Evolutionary conservation across 2,113 vertebrate species (phyloP).

Genomic region (Ochotona curzoniae): DNA sequence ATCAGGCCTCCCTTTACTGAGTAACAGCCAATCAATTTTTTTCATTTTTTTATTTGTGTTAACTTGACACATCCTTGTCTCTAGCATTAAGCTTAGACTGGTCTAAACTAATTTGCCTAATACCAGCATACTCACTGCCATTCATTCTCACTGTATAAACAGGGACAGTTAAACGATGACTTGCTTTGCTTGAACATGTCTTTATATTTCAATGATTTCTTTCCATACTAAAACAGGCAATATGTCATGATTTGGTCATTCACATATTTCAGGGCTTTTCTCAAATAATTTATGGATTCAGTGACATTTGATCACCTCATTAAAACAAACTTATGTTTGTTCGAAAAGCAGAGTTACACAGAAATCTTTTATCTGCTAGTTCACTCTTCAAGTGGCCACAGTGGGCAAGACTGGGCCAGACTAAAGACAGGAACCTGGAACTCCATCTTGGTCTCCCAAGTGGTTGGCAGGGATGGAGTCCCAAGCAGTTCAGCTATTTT

Average conservation of each 20-base stretch:
- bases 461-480: too few species aligned
- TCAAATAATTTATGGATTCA: neutral
- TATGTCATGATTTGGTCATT: neutral
- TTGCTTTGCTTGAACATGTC: neutral
- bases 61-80: neutral
- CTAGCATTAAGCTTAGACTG: neutral
- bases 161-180: neutral
- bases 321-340: too few species aligned
- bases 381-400: too few species aligned
- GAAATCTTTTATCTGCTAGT: too few species aligned
- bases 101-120: neutral
- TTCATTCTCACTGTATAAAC: neutral
- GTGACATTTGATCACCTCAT: neutral
- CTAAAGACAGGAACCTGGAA: too few species aligned
- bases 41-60: neutral
- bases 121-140: neutral
- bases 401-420: too few species aligned
- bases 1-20: neutral
- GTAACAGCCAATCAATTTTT: neutral
- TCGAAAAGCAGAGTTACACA: too few species aligned
- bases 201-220: neutral
- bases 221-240: neutral
- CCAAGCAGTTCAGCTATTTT: too few species aligned
- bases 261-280: neutral
- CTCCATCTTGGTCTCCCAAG: too few species aligned